phyloP scores from a whole-genome alignment of 2,888 invertebrate species.

The Microctonus brassicae region DNA sequence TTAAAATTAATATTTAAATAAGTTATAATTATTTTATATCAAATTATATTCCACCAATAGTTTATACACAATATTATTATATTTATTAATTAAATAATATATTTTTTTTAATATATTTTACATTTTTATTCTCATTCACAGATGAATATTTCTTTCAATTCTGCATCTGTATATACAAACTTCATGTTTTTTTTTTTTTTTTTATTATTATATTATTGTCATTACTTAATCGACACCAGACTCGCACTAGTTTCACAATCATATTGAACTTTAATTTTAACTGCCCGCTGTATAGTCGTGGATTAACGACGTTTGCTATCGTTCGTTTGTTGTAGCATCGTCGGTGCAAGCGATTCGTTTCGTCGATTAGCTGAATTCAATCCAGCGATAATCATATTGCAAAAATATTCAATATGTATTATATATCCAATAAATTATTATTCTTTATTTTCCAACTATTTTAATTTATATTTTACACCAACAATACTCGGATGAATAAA shows the following conservation, averaged over 20 bases:
- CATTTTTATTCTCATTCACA: too few species aligned
- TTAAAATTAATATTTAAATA: too few species aligned
- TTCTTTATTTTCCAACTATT: too few species aligned
- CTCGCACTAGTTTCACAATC: not conserved
- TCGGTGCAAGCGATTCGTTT: conserved; percentile 2
- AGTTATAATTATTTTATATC: too few species aligned
- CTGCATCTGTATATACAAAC: too few species aligned
- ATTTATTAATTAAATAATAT: not conserved
- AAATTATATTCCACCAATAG: too few species aligned
- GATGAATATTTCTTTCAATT: too few species aligned
- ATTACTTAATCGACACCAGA: conserved; percentile 4
- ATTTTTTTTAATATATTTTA: not conserved
- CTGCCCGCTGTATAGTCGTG: not conserved
- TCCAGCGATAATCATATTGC: not conserved
- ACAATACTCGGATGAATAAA: too few species aligned
- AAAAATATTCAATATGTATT: not conserved
- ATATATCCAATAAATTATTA: not conserved
- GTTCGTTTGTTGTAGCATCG: not conserved
- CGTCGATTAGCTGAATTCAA: conserved; percentile 18
- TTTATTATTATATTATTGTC: not conserved
- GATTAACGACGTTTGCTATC: conserved; percentile 15
- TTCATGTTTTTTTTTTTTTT: too few species aligned
- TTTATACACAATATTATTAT: too few species aligned
- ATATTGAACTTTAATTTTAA: conserved; percentile 18
- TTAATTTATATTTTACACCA: too few species aligned